Evolutionary conservation across 1,140 invertebrate genomes (phyloP).

Genomic region (Lysiphlebus fabarum): DNA sequence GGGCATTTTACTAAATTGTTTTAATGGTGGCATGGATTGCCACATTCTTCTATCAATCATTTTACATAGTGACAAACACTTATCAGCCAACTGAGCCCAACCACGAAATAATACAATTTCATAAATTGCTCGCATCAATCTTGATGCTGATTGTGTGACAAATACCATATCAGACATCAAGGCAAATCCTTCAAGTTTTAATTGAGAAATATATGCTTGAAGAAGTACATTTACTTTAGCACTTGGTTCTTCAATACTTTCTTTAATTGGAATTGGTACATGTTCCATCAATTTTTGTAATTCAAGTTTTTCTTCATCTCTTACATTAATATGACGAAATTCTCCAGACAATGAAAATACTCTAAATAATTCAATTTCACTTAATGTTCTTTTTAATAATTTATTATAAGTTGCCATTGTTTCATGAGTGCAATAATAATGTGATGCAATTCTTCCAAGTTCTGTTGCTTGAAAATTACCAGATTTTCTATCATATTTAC

Average conservation of each 20-base stretch:
- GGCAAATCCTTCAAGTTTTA: slow-evolving; percentile 97
- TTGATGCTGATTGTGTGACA: slow-evolving; percentile 94
- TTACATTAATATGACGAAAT: slow-evolving; percentile 88
- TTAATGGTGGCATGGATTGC: slow-evolving; percentile 98
- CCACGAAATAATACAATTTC: slow-evolving; percentile 89
- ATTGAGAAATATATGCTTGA: slow-evolving; percentile 97
- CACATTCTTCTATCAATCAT: slow-evolving; percentile 99
- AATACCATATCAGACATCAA: slow-evolving; percentile 99
- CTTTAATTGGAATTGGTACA: slow-evolving; percentile 98
- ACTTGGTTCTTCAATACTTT: slow-evolving; percentile 96
- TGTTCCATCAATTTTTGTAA: slow-evolving; percentile 95
- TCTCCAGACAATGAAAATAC: slow-evolving; percentile 97
- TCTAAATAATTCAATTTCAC: slow-evolving; percentile 97
- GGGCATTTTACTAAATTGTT: slow-evolving; percentile 97
- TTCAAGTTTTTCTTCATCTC: slow-evolving; percentile 98
- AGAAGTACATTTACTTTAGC: slow-evolving; percentile 95
- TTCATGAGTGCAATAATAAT: slow-evolving; percentile 97
- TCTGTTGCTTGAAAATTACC: slow-evolving; percentile 93
- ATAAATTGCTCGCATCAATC: slow-evolving; percentile 94
- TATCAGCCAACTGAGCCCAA: slow-evolving; percentile 97
- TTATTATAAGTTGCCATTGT: slow-evolving; percentile 97
- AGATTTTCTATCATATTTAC: slow-evolving; percentile 94
- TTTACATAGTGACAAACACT: slow-evolving; percentile 93
- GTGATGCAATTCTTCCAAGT: slow-evolving; percentile 93
- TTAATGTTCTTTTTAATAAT: slow-evolving; percentile 91